Evolutionary conservation across 1,140 invertebrate genomes (phyloP).

Genomic region (Mya arenaria): DNA sequence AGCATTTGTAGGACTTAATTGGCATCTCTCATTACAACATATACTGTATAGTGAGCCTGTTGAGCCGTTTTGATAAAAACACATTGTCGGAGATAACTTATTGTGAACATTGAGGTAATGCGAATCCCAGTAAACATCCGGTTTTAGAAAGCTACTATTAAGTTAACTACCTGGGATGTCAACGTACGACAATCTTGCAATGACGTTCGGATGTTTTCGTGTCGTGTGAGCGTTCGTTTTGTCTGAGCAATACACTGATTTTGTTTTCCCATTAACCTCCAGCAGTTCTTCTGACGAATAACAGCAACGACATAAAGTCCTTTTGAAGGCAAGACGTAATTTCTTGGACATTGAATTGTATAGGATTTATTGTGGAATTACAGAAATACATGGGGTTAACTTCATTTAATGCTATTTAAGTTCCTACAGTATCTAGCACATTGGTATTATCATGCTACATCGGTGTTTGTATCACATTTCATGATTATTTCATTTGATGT

Average conservation of each 20-base stretch:
- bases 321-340: constrained; percentile 82
- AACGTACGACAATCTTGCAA: not conserved
- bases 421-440: not conserved
- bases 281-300: constrained; percentile 55
- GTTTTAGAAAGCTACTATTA: not conserved
- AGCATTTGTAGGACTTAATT: not conserved
- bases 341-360: constrained; percentile 85
- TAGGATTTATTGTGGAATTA: constrained; percentile 85
- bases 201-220: constrained; percentile 15
- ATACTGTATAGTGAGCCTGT: constrained; percentile 5
- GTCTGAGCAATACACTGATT: constrained; percentile 58
- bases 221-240: constrained; percentile 27
- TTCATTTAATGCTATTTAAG: not conserved
- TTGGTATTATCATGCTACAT: not conserved
- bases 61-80: not conserved
- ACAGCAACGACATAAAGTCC: constrained; percentile 64
- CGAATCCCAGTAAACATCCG: not conserved
- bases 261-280: constrained; percentile 56
- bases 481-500: not conserved
- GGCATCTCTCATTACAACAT: not conserved
- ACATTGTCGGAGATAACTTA: constrained; percentile 1
- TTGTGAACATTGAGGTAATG: constrained; percentile 9
- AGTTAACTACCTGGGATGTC: not conserved
- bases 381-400: constrained; percentile 81
- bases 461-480: not conserved